Evolutionary conservation across 2,888 invertebrate species (phyloP).

Genomic region (Scaptomyza caliginosa): DNA sequence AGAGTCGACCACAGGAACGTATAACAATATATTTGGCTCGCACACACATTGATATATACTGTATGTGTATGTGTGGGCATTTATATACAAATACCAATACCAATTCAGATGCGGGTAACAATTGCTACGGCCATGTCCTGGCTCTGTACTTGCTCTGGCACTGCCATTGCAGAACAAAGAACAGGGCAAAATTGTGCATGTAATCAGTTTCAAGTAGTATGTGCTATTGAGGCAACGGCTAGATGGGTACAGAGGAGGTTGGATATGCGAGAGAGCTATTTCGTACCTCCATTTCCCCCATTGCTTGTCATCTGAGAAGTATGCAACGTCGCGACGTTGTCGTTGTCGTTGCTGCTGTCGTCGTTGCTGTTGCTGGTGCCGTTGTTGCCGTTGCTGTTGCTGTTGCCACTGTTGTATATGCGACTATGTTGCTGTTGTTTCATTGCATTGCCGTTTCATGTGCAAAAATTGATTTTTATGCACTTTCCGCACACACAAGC

Average conservation of each 20-base stretch:
- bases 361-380: constrained; percentile 7
- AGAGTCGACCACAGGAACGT: constrained; percentile 63
- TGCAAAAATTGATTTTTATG: constrained; percentile 77
- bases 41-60: constrained; percentile 23
- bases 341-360: constrained; percentile 17
- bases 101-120: constrained; percentile 53
- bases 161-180: constrained; percentile 65
- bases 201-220: constrained; percentile 75
- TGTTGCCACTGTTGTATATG: constrained; percentile 34
- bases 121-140: constrained; percentile 58
- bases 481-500: constrained; percentile 65
- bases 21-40: constrained; percentile 51
- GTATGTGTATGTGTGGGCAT: not conserved
- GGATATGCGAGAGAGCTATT: constrained; percentile 63
- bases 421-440: constrained; percentile 71
- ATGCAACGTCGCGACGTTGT: constrained; percentile 56
- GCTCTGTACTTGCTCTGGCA: constrained; percentile 29
- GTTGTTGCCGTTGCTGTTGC: constrained; percentile 15
- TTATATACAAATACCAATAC: constrained; percentile 38
- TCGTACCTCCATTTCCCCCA: constrained; percentile 23
- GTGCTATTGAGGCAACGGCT: constrained; percentile 28
- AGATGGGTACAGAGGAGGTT: constrained; percentile 23
- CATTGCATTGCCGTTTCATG: constrained; percentile 61
- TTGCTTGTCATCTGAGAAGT: constrained; percentile 71
- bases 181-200: constrained; percentile 74